A percentile compares a stretch with the other conserved stretches of the same genome.
Evolutionary conservation across 2,113 vertebrate species (phyloP).

Genomic region (Synodontis membranacea): DNA sequence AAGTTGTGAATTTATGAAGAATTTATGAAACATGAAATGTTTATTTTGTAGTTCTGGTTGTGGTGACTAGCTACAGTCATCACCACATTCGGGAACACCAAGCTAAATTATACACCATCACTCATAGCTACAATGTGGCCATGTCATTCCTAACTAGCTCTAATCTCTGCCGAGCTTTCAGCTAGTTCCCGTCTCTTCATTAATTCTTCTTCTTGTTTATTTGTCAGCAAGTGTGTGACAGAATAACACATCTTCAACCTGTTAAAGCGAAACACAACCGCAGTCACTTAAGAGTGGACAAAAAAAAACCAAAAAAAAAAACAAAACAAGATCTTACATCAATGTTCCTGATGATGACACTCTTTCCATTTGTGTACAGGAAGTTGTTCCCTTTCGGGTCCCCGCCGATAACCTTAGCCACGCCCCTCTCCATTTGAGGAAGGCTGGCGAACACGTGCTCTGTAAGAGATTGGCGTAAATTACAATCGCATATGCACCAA

Average conservation of each 20-base stretch:
- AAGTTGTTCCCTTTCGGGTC: conserved; percentile 95
- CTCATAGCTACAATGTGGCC: background rate
- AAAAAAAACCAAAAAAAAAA: no score
- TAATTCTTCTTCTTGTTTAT: background rate
- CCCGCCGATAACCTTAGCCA: conserved; percentile 90
- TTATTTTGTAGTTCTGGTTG: background rate
- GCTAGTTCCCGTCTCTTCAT: background rate
- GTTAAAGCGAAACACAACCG: no score
- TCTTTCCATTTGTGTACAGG: conserved; percentile 94
- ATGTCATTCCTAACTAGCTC: background rate
- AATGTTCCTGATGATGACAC: conserved; percentile 92
- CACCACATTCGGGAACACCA: background rate
- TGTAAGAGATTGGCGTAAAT: conserved; percentile 56
- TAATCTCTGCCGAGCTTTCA: background rate
- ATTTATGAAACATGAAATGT: background rate
- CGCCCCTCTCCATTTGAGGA: conserved; percentile 92
- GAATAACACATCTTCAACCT: background rate
- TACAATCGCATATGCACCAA: background rate
- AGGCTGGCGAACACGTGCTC: conserved; percentile 93
- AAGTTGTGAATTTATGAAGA: background rate
- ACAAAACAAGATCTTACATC: conserved; percentile 79
- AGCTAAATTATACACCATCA: background rate
- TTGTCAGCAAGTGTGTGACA: background rate
- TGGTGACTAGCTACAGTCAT: background rate
- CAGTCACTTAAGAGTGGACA: background rate